These are phyloP conservation scores for Cyprinodon brontotheroides DNA, from an alignment of 2,113 vertebrate species.

Conservation along the genomic window DNA sequence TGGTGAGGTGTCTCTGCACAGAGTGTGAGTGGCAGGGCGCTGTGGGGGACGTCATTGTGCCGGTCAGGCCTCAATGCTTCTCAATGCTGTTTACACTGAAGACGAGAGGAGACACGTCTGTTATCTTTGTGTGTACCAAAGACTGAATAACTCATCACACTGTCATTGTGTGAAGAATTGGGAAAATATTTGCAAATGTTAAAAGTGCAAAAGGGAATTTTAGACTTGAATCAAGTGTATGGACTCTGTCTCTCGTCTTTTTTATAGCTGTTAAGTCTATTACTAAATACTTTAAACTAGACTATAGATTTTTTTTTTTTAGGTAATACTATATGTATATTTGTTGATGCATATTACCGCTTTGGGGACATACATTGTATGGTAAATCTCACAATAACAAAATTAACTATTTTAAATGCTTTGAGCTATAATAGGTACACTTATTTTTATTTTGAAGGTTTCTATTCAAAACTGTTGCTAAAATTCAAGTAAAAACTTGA, in stretches of 20 bases:
- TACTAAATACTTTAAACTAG: background rate
- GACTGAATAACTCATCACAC: conserved; percentile 2
- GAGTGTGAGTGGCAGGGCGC: conserved; percentile 68
- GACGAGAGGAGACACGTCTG: conserved; percentile 45
- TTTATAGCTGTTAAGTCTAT: background rate
- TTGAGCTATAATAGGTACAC: no score
- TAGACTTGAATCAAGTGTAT: background rate
- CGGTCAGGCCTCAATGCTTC: conserved; percentile 66
- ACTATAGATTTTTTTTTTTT: background rate
- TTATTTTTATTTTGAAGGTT: no score
- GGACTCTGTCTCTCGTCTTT: background rate
- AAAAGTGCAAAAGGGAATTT: background rate
- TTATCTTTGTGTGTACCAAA: conserved; percentile 12
- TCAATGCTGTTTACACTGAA: conserved; percentile 63
- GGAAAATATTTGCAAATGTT: conserved; percentile 13
- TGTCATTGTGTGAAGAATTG: conserved; percentile 18
- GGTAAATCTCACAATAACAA: no score
- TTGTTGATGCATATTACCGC: no score
- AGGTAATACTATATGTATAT: no score
- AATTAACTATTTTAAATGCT: no score
- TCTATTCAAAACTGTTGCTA: no score
- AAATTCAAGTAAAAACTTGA: no score
- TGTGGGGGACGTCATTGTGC: conserved; percentile 58
- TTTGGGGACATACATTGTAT: no score
- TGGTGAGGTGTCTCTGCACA: conserved; percentile 71